Evolutionary conservation across 2,797 vertebrate species (phyloP).

Genomic region (Sternotherus odoratus): DNA sequence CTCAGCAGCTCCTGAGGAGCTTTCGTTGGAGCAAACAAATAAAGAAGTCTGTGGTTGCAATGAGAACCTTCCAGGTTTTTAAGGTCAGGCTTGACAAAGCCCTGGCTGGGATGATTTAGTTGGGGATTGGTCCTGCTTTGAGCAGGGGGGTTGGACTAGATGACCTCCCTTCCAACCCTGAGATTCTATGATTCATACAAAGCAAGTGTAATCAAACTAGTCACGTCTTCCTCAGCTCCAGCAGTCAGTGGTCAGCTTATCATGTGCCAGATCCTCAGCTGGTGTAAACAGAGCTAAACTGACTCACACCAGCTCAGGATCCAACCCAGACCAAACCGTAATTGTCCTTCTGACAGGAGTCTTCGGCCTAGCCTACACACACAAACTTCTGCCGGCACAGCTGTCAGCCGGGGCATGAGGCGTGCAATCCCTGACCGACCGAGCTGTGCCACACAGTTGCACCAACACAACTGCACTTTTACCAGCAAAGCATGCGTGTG

Average conservation of each 20-base stretch:
- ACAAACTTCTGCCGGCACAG: not conserved
- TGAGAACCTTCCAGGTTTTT: not conserved
- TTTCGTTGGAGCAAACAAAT: not conserved
- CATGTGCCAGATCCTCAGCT: not conserved
- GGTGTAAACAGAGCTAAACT: not conserved
- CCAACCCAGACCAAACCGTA: not conserved
- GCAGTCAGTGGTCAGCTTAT: not conserved
- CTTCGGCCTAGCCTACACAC: not conserved
- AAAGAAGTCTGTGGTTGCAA: not conserved
- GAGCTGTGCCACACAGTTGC: too few relatives aligned
- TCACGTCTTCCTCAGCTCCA: not conserved
- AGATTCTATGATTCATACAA: too few relatives aligned
- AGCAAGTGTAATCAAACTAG: not conserved
- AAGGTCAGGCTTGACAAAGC: too few relatives aligned
- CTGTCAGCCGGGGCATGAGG: too few relatives aligned
- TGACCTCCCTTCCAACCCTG: too few relatives aligned
- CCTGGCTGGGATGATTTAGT: too few relatives aligned
- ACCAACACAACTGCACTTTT: too few relatives aligned
- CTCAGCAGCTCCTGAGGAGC: not conserved
- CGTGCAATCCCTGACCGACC: too few relatives aligned
- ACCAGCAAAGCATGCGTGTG: too few relatives aligned
- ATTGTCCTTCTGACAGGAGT: not conserved
- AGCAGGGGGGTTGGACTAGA: too few relatives aligned
- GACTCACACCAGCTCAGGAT: not conserved
- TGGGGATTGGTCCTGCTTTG: too few relatives aligned